A percentile compares a stretch with the other conserved stretches of the same genome.
Conservation (phyloP, 1,140 invertebrate species). For the Trichogramma pretiosum region DNA sequence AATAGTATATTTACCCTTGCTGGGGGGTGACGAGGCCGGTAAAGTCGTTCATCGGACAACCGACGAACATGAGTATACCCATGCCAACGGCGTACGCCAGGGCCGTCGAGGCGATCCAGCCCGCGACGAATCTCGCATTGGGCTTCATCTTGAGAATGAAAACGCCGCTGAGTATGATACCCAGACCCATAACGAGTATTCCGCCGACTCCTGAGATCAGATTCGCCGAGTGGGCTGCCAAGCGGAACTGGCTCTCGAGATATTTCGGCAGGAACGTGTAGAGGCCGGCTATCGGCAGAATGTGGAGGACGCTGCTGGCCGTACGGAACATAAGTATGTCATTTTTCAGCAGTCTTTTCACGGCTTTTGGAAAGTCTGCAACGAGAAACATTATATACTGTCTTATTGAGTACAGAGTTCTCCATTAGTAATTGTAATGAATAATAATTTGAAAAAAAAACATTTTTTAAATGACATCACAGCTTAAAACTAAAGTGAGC, state of each 20-base stretch:
- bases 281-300: slow-evolving; percentile 81
- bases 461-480: too few relatives aligned
- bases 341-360: slow-evolving; percentile 77
- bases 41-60: slow-evolving; percentile 76
- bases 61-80: slow-evolving; percentile 79
- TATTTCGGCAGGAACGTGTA: slow-evolving; percentile 93
- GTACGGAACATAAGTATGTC: slow-evolving; percentile 85
- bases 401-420: too few relatives aligned
- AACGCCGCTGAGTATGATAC: slow-evolving; percentile 77
- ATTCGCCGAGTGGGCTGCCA: slow-evolving; percentile 80
- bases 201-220: slow-evolving; percentile 85
- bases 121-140: slow-evolving; percentile 74
- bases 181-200: slow-evolving; percentile 85
- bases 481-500: too few relatives aligned
- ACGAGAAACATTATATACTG: slow-evolving; percentile 17
- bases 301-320: slow-evolving; percentile 78
- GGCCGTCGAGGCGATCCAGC: slow-evolving; percentile 83
- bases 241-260: slow-evolving; percentile 81
- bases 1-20: slow-evolving; percentile 34
- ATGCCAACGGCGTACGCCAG: slow-evolving; percentile 80
- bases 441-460: too few relatives aligned
- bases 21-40: slow-evolving; percentile 51
- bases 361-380: slow-evolving; percentile 77
- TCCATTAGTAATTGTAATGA: too few relatives aligned
- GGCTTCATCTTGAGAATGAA: slow-evolving; percentile 77